Evolutionary conservation across 2,797 vertebrate species (phyloP).

Genomic region (Gallinago nigripennis): DNA sequence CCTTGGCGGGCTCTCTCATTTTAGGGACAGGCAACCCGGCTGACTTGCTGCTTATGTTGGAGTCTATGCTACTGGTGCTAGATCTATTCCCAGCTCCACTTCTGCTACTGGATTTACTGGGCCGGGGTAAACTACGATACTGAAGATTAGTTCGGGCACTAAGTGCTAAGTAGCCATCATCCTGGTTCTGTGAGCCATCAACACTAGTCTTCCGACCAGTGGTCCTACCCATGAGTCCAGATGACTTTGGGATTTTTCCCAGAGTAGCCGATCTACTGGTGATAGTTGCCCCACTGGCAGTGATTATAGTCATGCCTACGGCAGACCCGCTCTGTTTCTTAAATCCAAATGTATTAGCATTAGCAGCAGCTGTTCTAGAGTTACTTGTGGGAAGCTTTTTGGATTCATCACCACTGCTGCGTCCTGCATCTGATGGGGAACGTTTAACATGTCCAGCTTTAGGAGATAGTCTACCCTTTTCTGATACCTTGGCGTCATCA

Average conservation of each 20-base stretch:
- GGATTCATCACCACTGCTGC: constrained; percentile 91
- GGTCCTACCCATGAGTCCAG: constrained; percentile 79
- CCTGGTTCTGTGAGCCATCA: constrained; percentile 86
- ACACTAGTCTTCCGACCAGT: constrained; percentile 81
- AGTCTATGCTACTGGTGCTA: constrained; percentile 97
- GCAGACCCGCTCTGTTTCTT: constrained; percentile 84
- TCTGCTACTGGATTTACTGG: constrained; percentile 88
- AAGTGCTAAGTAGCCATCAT: constrained; percentile 88
- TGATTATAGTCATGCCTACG: constrained; percentile 86
- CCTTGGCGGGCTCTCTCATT: constrained; percentile 81
- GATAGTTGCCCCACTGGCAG: constrained; percentile 92
- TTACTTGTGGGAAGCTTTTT: constrained; percentile 85
- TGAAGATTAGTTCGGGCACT: constrained; percentile 91
- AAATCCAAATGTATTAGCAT: constrained; percentile 84
- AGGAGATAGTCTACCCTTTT: constrained; percentile 91
- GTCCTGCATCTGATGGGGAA: constrained; percentile 90
- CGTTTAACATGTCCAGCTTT: constrained; percentile 88
- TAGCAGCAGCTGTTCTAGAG: constrained; percentile 73
- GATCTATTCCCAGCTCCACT: constrained; percentile 91
- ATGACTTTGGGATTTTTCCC: constrained; percentile 95
- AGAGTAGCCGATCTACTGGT: constrained; percentile 94
- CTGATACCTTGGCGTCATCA: constrained; percentile 95
- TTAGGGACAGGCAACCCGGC: constrained; percentile 82
- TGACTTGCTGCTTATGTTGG: constrained; percentile 86
- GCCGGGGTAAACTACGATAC: constrained; percentile 94